Conservation (phyloP, 2,797 vertebrate genomes). For the Pachyuromys duprasi region DNA sequence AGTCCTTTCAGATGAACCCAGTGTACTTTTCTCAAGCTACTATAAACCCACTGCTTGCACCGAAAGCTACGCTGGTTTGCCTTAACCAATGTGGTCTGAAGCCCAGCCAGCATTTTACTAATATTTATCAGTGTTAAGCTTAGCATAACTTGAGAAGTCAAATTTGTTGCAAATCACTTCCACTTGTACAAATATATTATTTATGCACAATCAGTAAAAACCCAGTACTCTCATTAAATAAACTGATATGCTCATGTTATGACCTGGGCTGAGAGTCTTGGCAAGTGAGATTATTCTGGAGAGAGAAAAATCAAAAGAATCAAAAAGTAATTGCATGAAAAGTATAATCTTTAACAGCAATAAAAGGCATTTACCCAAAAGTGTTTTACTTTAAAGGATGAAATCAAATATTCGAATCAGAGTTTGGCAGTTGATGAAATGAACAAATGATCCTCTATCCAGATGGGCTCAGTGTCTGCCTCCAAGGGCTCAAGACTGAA, state of each 20-base stretch:
- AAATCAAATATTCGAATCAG: slow-evolving; percentile 61
- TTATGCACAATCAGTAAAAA: slow-evolving; percentile 71
- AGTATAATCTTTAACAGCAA: slow-evolving; percentile 57
- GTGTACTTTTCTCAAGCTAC: slow-evolving; percentile 57
- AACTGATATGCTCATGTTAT: slow-evolving; percentile 60
- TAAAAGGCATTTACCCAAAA: slow-evolving; percentile 59
- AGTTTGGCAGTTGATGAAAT: slow-evolving; percentile 25
- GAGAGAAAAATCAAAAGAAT: slow-evolving; percentile 67
- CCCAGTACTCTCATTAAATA: slow-evolving; percentile 53
- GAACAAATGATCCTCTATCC: background rate
- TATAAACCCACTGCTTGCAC: background rate
- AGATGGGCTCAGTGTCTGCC: slow-evolving; percentile 47
- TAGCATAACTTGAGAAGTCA: slow-evolving; percentile 71
- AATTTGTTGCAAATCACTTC: slow-evolving; percentile 73
- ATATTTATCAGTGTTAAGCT: slow-evolving; percentile 72
- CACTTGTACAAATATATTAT: slow-evolving; percentile 77
- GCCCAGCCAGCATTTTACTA: slow-evolving; percentile 73
- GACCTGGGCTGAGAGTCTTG: slow-evolving; percentile 23
- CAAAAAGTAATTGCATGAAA: slow-evolving; percentile 66
- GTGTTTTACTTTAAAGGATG: slow-evolving; percentile 68
- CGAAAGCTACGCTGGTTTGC: slow-evolving; percentile 58
- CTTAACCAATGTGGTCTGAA: slow-evolving; percentile 75
- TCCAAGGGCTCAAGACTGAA: slow-evolving; percentile 16
- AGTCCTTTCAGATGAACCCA: slow-evolving; percentile 51
- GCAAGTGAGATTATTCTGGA: slow-evolving; percentile 64